A percentile compares a stretch with the other conserved stretches of the same genome.
Conservation (phyloP, 2,113 vertebrate species). For the Heliornis fulica region DNA sequence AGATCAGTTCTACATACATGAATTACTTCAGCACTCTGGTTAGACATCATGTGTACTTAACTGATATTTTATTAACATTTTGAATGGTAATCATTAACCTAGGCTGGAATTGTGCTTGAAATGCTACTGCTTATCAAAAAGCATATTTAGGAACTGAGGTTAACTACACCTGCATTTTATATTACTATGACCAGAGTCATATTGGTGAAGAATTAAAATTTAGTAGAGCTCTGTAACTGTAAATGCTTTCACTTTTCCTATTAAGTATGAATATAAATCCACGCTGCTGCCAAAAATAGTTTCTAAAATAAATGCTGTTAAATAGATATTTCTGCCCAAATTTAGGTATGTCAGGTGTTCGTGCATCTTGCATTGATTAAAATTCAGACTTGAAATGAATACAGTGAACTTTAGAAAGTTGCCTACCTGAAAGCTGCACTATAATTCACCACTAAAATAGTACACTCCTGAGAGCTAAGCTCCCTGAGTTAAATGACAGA, state of each 20-base stretch:
- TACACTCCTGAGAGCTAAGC: not conserved
- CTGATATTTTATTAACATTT: not conserved
- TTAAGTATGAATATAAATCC: not conserved
- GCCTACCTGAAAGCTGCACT: not conserved
- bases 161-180: not conserved
- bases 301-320: not conserved
- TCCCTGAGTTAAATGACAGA: not conserved
- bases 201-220: not conserved
- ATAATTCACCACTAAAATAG: not conserved
- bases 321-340: not conserved
- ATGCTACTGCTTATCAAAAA: not conserved
- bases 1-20: not conserved
- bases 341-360: constrained; percentile 4
- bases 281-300: not conserved
- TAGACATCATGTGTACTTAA: not conserved
- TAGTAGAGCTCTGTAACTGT: not conserved
- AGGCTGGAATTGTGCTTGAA: not conserved
- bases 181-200: not conserved
- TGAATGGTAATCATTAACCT: not conserved
- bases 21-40: not conserved
- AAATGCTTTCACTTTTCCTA: not conserved
- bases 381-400: constrained; percentile 4
- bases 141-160: not conserved
- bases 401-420: not conserved
- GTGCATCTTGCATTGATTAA: constrained; percentile 2